Evolutionary conservation across 2,797 vertebrate genomes (phyloP).

Genomic region (Mionectes olivaceus): DNA sequence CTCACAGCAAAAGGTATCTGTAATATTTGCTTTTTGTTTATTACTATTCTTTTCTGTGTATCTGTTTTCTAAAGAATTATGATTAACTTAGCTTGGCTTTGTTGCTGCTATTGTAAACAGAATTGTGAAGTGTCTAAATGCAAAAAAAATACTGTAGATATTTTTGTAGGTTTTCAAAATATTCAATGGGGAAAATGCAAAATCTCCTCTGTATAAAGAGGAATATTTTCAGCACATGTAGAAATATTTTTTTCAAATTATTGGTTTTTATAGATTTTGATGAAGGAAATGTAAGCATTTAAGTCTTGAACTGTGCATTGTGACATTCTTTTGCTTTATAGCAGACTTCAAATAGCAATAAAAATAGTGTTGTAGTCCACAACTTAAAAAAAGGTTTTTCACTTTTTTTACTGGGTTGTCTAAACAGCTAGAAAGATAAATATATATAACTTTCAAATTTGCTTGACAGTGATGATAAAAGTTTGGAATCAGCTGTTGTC

Average conservation of each 20-base stretch:
- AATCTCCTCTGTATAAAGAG: not conserved
- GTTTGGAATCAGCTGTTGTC: constrained; percentile 87
- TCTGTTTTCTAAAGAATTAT: not conserved
- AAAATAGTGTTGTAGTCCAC: not conserved
- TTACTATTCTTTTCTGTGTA: not conserved
- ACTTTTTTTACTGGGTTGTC: not conserved
- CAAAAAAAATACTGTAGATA: not conserved
- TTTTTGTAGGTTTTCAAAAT: not conserved
- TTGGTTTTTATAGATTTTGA: not conserved
- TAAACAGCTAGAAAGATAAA: not conserved
- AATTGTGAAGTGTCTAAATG: not conserved
- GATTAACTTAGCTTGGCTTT: not conserved
- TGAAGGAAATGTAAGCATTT: not conserved
- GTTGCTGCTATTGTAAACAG: not conserved
- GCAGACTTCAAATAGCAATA: not conserved
- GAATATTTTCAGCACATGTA: not conserved
- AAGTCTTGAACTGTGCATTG: not conserved
- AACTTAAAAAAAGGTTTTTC: not conserved
- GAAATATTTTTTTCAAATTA: not conserved
- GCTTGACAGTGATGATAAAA: constrained; percentile 82
- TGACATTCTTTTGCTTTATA: not conserved
- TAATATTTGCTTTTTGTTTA: not conserved
- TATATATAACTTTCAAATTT: constrained; percentile 36
- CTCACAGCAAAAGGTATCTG: not conserved
- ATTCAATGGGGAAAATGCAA: not conserved